phyloP scores from a whole-genome alignment of 1,140 invertebrate species.

The Carcinoscorpius rotundicauda region DNA sequence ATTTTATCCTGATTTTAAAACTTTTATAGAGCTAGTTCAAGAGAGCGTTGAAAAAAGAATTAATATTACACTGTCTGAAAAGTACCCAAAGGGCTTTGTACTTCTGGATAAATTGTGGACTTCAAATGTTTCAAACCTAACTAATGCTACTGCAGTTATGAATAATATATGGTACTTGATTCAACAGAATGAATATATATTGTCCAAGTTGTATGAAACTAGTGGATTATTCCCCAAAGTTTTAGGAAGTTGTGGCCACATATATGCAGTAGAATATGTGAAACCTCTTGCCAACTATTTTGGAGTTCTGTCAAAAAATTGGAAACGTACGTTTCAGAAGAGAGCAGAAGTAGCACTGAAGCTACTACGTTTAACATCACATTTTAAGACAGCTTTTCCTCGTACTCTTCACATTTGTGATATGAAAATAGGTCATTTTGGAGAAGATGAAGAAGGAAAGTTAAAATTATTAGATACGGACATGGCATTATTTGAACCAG shows the following conservation, averaged over 20 bases:
- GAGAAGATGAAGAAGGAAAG: constrained; percentile 36
- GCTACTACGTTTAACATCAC: constrained; percentile 46
- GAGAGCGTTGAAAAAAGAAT: constrained; percentile 39
- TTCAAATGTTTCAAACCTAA: constrained; percentile 5
- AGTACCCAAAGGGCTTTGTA: neutral
- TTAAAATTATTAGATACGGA: constrained; percentile 47
- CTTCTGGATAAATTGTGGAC: constrained; percentile 12
- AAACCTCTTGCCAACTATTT: constrained; percentile 33
- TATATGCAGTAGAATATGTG: constrained; percentile 48
- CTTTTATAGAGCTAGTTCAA: constrained; percentile 38
- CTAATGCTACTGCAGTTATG: constrained; percentile 29
- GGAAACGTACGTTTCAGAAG: constrained; percentile 36
- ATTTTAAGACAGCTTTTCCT: constrained; percentile 41
- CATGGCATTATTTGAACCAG: constrained; percentile 38
- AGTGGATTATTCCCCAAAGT: constrained; percentile 47
- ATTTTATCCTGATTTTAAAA: constrained; percentile 40
- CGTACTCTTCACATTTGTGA: constrained; percentile 50
- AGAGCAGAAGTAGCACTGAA: constrained; percentile 42
- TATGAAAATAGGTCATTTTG: constrained; percentile 52
- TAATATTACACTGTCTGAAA: constrained; percentile 37
- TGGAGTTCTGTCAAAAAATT: constrained; percentile 26
- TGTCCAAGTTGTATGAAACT: constrained; percentile 44
- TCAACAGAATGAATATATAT: constrained; percentile 51
- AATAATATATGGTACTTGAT: constrained; percentile 47
- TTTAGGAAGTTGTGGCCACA: constrained; percentile 50